Base-by-base conservation (phyloP, 2,888 invertebrate species). In the Ophonus ardosiacus region DNA sequence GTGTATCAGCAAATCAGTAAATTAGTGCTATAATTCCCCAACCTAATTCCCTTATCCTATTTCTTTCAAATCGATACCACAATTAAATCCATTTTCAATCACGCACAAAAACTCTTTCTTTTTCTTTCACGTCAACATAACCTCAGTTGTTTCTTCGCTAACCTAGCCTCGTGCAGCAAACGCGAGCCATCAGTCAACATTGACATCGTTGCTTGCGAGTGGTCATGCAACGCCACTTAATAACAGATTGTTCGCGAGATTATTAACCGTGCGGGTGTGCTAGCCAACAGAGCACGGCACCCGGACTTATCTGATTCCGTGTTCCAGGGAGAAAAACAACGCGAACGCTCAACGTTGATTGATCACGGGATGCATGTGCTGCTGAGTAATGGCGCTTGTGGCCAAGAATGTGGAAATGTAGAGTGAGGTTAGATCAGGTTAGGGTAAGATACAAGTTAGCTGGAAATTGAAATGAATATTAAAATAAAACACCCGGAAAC, bases 201-300 rank as follows among this genome's bases (percentile, higher is more conserved):
- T 84, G 84, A 84, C 84, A 84, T 74, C 63, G 51, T 21, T 10
- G 43, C 7, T 24, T 24, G 38, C 76, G 40, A 76, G 78, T 51
- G 84, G 78, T 84, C 84, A 84, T 84, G 84, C 84, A 84, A 84
- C 21, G 84, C 84, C 84, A 84, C 84, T 84, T 84, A 84, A 84
- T 84, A 84, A 84, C 84, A 84, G 84, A 84, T 84, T 84, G 84
- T 84, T 84, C 51, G 61, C 56, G 78, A 84, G 84, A 84, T 84
- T 84, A 84, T 84, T 78, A 84, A 84, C 84, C 61, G 57, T 7
- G 80, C 38, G 43, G 31, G 43, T 51, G 21, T 15, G 24, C 57
- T 78, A 31, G 31, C 24, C 82, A 31, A 63, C 17, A 31, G 31
- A 18, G 15, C 68, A 57, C 82, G 68, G 56, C 57, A 57, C 82